A percentile compares a stretch with the other conserved stretches of the same genome.
phyloP scores from a whole-genome alignment of 35 echinoderm and acorn worm genomes.

The Amphiura filiformis region DNA sequence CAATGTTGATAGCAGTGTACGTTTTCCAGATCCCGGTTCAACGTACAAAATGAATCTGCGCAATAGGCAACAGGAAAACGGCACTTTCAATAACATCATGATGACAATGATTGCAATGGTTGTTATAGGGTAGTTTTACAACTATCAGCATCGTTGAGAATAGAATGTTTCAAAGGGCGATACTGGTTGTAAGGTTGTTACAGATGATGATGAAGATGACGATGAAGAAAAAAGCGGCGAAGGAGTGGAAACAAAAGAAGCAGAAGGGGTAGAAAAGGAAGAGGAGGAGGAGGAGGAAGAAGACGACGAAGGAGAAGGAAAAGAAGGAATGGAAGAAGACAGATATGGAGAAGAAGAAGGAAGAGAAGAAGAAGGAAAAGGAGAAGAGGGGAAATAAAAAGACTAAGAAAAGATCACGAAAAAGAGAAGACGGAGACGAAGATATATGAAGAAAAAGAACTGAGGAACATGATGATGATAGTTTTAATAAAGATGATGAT shows the following conservation, averaged over 20 bases:
- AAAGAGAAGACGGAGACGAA: background rate
- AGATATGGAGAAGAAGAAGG: background rate
- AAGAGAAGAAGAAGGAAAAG: background rate
- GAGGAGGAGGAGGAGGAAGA: no score
- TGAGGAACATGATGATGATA: background rate
- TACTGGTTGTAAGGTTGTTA: background rate
- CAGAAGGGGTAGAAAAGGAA: no score
- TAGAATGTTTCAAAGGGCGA: background rate
- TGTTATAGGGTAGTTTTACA: no score
- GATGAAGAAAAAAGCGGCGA: background rate
- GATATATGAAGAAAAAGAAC: background rate
- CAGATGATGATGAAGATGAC: constrained; percentile 6
- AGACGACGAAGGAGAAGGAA: no score
- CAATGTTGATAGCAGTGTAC: no score
- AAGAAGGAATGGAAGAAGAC: background rate
- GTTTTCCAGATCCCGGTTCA: no score
- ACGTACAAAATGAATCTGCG: no score
- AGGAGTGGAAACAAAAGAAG: background rate
- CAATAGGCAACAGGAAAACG: no score
- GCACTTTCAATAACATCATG: no score
- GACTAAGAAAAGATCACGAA: background rate
- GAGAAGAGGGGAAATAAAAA: background rate
- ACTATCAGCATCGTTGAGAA: background rate
- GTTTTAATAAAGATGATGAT: background rate
- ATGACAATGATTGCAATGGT: no score